phyloP scores from a whole-genome alignment of 2,113 vertebrate genomes.

The Crocuta crocuta region DNA sequence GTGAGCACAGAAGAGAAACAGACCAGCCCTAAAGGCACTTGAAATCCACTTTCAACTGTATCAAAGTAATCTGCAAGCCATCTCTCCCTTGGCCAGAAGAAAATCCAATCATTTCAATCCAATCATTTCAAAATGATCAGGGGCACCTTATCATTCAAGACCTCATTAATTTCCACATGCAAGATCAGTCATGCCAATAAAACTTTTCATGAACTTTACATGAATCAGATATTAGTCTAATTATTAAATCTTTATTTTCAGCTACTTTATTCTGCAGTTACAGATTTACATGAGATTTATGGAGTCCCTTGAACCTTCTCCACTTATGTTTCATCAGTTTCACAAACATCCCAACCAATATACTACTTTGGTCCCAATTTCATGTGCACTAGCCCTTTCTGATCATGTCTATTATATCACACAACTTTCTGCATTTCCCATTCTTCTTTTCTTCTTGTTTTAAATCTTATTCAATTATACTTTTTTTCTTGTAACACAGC shows the following conservation, averaged over 20 bases:
- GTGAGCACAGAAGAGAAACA: neutral
- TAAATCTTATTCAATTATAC: neutral
- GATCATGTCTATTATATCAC: neutral
- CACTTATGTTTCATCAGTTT: slow-evolving; percentile 17
- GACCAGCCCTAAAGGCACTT: neutral
- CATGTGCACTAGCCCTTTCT: neutral
- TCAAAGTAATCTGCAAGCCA: neutral
- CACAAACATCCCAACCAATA: neutral
- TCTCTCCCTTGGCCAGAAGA: neutral
- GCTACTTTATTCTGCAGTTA: neutral
- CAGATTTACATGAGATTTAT: neutral
- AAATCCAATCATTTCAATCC: neutral
- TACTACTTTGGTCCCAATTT: neutral
- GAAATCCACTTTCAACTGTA: neutral
- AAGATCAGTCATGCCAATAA: neutral
- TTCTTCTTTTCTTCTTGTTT: neutral
- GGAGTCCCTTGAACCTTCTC: neutral
- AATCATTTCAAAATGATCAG: neutral
- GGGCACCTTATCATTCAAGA: neutral
- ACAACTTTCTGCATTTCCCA: neutral
- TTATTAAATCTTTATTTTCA: neutral
- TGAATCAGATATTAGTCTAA: neutral
- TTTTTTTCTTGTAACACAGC: neutral
- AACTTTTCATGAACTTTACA: neutral
- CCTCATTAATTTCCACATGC: neutral